Base-by-base conservation (phyloP, 2,888 invertebrate genomes). In the Octodonta nipae region DNA sequence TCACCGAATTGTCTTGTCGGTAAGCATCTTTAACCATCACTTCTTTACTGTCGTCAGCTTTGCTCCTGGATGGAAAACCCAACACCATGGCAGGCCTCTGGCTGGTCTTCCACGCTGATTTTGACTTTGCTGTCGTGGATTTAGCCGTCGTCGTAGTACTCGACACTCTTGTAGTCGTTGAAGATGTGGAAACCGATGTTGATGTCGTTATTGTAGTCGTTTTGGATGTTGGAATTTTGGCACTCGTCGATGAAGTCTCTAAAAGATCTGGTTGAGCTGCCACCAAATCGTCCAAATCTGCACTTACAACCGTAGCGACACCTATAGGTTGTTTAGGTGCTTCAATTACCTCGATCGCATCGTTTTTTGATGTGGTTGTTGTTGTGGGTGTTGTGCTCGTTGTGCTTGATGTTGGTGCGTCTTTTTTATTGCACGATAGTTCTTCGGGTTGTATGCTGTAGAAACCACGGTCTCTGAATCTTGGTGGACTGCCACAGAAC, bases 1-100 rank as follows among this genome's bases (percentile, higher is more conserved):
- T 79, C 12, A 91, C 84, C 0, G 87, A 78, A 56, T 77, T 85
- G 49, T 86, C 88, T 60, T 85, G 82, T 41, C 83, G 66, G 54
- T 82, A 80, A 6, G 87, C 87, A 50, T 82, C 84, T 57, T 84
- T 83, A 16, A 88, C 83, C 42, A 82, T 73, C 13, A 89, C 84
- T 55, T 85, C 85, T 45, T 76, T 78, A 35, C 68, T 64, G 30
- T 75, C 66, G 47, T 78, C 78, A 40, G 68, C 68, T 41, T 67
- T 70, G 51, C 74, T 70, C 39, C 66, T 68, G 49, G 75, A 70
- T 41, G 75, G 71, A 15, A 73, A 74, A 49, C 73, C 78, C 59
- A 80, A 71, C 4, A 83, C 74, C 39, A 83, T 63, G 1, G 82
- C 77, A 12, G 83, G 81, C 34, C 77, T 66, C 48, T 76, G 77